These are phyloP conservation scores for Eutolmus rufibarbis DNA, from an alignment of 2,888 invertebrate species.

Conservation along the genomic window DNA sequence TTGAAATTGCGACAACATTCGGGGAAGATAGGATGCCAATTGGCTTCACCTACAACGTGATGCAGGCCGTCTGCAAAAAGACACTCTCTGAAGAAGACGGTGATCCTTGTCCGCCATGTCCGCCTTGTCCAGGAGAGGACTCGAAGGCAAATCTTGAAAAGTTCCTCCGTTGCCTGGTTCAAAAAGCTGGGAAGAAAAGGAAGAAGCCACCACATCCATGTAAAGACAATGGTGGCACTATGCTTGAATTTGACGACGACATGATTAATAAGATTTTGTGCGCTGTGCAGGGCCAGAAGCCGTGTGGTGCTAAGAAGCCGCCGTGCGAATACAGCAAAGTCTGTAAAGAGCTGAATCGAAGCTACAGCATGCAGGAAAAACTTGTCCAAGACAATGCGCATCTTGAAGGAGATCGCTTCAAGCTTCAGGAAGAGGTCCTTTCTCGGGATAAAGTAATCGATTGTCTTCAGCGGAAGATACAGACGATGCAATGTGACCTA, in stretches of 20 bases:
- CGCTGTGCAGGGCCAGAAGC: not conserved
- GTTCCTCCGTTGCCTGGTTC: not conserved
- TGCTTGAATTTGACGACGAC: not conserved
- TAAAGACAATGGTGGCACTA: not conserved
- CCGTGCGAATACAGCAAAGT: constrained; percentile 61
- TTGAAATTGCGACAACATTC: constrained; percentile 56
- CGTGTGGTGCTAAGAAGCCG: not conserved
- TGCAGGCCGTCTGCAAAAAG: constrained; percentile 18
- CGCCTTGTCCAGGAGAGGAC: not conserved
- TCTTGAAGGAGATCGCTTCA: constrained; percentile 72
- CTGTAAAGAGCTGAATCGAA: constrained; percentile 65
- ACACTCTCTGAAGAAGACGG: not conserved
- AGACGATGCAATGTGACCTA: constrained; percentile 43
- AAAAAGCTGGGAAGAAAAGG: not conserved
- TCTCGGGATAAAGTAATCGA: constrained; percentile 44
- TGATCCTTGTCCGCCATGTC: not conserved
- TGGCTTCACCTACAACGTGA: constrained; percentile 23
- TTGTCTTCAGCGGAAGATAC: constrained; percentile 45
- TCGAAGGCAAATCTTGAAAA: not conserved
- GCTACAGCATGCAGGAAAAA: constrained; percentile 73
- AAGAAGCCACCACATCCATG: not conserved
- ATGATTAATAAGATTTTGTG: not conserved
- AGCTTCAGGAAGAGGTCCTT: constrained; percentile 46
- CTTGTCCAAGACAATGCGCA: constrained; percentile 72
- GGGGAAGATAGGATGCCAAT: constrained; percentile 55